Conservation (phyloP, 2,888 invertebrate species). For the Drosophila paucipuncta region DNA sequence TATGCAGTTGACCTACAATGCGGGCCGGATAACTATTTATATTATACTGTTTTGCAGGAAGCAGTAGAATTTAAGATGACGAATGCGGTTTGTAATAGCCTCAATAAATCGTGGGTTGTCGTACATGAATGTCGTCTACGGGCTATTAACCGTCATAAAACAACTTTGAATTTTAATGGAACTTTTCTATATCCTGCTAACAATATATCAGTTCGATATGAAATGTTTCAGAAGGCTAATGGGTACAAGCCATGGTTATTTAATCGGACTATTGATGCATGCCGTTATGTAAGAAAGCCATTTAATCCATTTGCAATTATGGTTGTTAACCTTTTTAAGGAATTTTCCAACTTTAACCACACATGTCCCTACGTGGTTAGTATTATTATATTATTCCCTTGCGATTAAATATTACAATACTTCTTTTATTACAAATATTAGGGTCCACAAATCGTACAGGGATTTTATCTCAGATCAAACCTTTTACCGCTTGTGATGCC, state of each 20-base stretch:
- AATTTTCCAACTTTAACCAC: slow-evolving; percentile 33
- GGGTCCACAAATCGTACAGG: slow-evolving; percentile 28
- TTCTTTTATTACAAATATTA: neutral
- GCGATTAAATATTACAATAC: neutral
- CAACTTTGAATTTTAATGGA: slow-evolving; percentile 24
- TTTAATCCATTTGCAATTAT: slow-evolving; percentile 17
- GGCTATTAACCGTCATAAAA: slow-evolving; percentile 26
- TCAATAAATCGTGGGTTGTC: slow-evolving; percentile 45
- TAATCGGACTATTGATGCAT: slow-evolving; percentile 12
- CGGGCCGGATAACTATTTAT: neutral
- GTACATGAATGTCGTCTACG: slow-evolving; percentile 42
- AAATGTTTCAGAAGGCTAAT: slow-evolving; percentile 32
- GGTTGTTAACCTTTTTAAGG: neutral
- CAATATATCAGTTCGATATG: neutral
- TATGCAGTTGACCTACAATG: neutral
- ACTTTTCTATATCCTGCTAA: slow-evolving; percentile 21
- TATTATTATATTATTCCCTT: neutral
- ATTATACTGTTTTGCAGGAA: slow-evolving; percentile 19
- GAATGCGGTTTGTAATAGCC: slow-evolving; percentile 41
- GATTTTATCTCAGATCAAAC: slow-evolving; percentile 8
- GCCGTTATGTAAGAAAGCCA: slow-evolving; percentile 6
- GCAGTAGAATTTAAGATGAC: slow-evolving; percentile 40
- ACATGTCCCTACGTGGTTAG: slow-evolving; percentile 35
- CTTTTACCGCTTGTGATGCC: neutral
- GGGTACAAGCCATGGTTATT: slow-evolving; percentile 39